These are phyloP conservation scores for Epinephelus awoara DNA, from an alignment of 2,797 vertebrate species.

Conservation along the genomic window DNA sequence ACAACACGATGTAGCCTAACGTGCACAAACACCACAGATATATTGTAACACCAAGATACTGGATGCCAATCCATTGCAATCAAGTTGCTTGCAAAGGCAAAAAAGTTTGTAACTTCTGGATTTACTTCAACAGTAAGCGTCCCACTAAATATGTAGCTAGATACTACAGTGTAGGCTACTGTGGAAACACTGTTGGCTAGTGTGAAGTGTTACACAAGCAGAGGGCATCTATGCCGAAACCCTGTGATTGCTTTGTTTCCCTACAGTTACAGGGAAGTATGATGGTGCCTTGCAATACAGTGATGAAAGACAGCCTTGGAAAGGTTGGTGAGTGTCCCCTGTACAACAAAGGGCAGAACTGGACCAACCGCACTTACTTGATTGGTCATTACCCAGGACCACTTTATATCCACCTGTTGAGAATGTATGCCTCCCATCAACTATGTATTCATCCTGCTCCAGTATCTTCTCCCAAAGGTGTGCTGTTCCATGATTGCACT, in stretches of 20 bases:
- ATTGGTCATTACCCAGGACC: background rate
- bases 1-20: too few relatives aligned
- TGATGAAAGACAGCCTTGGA: background rate
- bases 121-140: too few relatives aligned
- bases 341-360: conserved; percentile 1
- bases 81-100: too few relatives aligned
- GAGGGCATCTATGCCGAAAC: background rate
- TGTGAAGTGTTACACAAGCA: too few relatives aligned
- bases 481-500: conserved; percentile 8
- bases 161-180: too few relatives aligned
- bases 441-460: conserved; percentile 5
- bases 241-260: background rate
- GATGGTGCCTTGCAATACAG: background rate
- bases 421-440: background rate
- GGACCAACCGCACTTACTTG: background rate
- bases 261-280: background rate
- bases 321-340: background rate
- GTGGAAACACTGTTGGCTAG: too few relatives aligned
- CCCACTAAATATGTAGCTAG: too few relatives aligned
- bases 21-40: too few relatives aligned
- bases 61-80: too few relatives aligned
- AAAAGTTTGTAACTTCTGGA: too few relatives aligned
- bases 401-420: background rate
- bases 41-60: too few relatives aligned
- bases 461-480: conserved; percentile 6